Evolutionary conservation across 2,797 vertebrate genomes (phyloP), one percentile per base, ranked within the genome.

Genomic region (Orientallactaga sibirica): DNA sequence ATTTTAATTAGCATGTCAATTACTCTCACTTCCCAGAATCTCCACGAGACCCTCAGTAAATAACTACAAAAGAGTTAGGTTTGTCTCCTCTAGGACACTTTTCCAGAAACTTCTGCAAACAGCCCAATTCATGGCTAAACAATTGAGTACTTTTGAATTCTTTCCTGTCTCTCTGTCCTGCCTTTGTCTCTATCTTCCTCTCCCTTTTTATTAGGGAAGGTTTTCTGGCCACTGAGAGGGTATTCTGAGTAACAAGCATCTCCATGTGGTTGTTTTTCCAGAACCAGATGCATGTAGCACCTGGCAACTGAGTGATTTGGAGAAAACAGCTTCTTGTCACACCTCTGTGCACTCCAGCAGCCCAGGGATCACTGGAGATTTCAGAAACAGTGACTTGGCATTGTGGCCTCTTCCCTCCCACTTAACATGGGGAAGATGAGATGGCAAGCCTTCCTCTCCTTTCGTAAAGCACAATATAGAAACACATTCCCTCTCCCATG

Each of bases 201-300:
- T 19, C 5, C 27, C 7, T 18, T n/a, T 75, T 52, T 81, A 61
- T 41, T 88, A 64, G 66, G 58, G 24, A 19, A 5, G 6, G 10
- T 55, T 89, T 48, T 90, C 70, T 76, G 71, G 73, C 86, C 76
- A 77, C 67, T 48, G 86, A 81, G 79, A 68, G 86, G 82, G 62
- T 77, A 48, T 27, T 90, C 55, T 41, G 66, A 79, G 75, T 22
- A 90, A 77, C n/a, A 82, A 77, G 25, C 61, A 70, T 41, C 92
- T 95, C 75, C 29, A 24, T 6, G 82, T 79, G 67, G 58, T 43
- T 80, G 62, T 70, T 96, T 90, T 93, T 90, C 92, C 41, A 76
- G 70, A 81, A 27, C 64, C 81, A 95, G 84, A 75, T 87, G 58
- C 64, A 55, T 5, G 27, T 2, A 43, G 84, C 93, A 92, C 92